phyloP scores from a whole-genome alignment of 1,140 invertebrate genomes.

The Drosophila grimshawi region DNA sequence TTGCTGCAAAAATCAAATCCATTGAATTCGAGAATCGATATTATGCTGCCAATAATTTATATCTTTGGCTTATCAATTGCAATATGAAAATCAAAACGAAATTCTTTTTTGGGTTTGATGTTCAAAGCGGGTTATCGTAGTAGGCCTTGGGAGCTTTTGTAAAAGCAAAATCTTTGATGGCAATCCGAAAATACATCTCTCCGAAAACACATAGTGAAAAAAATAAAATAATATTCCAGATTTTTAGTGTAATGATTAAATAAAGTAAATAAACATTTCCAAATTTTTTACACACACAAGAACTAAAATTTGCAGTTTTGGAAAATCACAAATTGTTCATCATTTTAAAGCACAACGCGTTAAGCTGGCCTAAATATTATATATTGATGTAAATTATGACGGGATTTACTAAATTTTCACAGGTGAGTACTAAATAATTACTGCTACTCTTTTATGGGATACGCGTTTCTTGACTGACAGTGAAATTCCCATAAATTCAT shows the following conservation, averaged over 20 bases:
- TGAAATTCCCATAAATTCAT: no score
- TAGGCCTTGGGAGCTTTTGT: no score
- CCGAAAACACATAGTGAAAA: not conserved
- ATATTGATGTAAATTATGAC: no score
- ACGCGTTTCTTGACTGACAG: no score
- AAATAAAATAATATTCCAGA: slow-evolving; percentile 1
- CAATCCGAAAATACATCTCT: not conserved
- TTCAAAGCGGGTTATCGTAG: not conserved
- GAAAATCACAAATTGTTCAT: not conserved
- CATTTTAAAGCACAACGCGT: no score
- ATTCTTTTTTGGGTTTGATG: no score
- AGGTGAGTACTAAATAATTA: slow-evolving; percentile 5
- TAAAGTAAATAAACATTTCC: not conserved
- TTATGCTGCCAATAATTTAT: not conserved
- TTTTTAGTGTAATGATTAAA: slow-evolving; percentile 9
- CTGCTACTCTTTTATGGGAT: no score
- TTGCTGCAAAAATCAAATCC: slow-evolving; percentile 26
- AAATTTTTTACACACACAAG: not conserved
- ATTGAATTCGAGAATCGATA: not conserved
- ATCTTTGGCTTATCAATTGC: not conserved
- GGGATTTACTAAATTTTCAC: not conserved
- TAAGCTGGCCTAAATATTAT: not conserved
- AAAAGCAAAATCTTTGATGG: no score
- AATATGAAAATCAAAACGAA: no score
- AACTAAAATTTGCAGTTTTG: not conserved